Conservation (phyloP, 1,140 invertebrate genomes). For the Steinernema feltiae region DNA sequence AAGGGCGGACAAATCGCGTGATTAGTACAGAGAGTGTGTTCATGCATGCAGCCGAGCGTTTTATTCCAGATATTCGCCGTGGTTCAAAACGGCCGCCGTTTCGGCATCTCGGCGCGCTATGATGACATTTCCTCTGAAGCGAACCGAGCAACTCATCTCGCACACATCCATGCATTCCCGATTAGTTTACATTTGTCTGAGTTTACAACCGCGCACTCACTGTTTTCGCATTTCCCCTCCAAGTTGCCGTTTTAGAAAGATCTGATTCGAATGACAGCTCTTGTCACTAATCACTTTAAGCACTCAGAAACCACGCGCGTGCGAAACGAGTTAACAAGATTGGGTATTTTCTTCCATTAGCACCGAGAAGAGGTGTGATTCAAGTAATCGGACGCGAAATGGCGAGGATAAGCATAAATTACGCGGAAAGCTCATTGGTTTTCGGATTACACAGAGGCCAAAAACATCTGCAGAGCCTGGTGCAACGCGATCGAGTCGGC, state of each 20-base stretch:
- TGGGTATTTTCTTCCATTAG: background rate
- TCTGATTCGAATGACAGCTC: no score
- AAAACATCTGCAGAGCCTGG: background rate
- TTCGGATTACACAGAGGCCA: background rate
- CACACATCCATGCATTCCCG: slow-evolving; percentile 7
- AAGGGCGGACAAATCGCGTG: background rate
- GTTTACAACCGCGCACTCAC: slow-evolving; percentile 4
- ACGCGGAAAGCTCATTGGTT: background rate
- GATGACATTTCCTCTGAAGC: background rate
- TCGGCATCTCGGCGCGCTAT: background rate
- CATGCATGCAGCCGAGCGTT: background rate
- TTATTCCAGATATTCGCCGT: background rate
- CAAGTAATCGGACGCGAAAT: no score
- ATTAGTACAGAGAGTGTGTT: background rate
- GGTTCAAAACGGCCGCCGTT: background rate
- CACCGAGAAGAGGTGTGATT: background rate
- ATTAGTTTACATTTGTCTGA: slow-evolving; percentile 1
- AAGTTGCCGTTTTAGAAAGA: no score
- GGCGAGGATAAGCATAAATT: background rate
- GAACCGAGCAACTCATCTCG: background rate
- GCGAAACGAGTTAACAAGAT: no score
- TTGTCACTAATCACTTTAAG: no score
- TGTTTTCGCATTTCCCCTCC: slow-evolving; percentile 2
- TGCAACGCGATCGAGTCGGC: background rate
- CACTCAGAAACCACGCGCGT: no score